phyloP scores from a whole-genome alignment of 2,113 vertebrate species.

The Sturnira hondurensis region DNA sequence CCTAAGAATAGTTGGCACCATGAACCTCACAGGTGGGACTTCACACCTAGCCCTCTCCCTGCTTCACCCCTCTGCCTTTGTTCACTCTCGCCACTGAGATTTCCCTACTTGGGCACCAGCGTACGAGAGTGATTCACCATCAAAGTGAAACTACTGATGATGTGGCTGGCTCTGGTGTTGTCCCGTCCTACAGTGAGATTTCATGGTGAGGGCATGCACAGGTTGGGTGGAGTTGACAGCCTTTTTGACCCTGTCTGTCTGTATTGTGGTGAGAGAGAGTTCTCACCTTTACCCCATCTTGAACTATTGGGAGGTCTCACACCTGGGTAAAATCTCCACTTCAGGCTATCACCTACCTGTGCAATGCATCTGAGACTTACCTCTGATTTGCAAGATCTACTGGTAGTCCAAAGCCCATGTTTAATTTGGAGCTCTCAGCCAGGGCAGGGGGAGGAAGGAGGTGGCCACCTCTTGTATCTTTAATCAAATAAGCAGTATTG shows the following conservation, averaged over 20 bases:
- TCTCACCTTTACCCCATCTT: not conserved
- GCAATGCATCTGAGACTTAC: not conserved
- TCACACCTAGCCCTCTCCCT: not conserved
- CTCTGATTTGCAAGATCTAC: not conserved
- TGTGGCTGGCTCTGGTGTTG: not conserved
- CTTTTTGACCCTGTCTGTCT: not conserved
- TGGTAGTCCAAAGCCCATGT: not conserved
- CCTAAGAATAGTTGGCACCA: not conserved
- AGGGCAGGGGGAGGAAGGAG: no score
- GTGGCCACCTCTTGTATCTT: not conserved
- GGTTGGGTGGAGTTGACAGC: not conserved
- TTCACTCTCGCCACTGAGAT: not conserved
- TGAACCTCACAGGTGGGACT: not conserved
- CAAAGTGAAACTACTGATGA: not conserved
- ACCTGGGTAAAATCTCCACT: not conserved
- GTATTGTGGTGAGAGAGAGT: not conserved
- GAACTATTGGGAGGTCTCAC: not conserved
- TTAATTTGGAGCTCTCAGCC: not conserved
- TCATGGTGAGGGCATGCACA: not conserved
- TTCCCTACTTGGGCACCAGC: not conserved
- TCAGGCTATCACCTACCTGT: no score
- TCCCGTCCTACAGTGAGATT: not conserved
- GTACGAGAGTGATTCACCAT: not conserved
- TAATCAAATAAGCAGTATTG: not conserved
- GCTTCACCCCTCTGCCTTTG: accelerated